Evolutionary conservation across 2,113 vertebrate species (phyloP), one percentile per base, ranked within the genome.

Genomic region (Cisticola juncidis): DNA sequence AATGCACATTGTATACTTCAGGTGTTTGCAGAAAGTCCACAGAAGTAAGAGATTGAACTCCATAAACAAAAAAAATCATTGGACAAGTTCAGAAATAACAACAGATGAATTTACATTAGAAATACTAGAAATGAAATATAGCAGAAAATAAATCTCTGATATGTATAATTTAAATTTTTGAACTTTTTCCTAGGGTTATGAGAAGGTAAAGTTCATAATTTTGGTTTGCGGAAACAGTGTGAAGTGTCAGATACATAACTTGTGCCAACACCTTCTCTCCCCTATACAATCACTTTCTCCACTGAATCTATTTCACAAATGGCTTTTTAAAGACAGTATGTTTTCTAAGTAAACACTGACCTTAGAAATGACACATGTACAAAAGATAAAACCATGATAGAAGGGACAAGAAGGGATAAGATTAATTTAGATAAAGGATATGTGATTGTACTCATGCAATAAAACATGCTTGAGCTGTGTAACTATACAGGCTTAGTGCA

Each of bases 341-440:
- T 9, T 57, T 16, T 72, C 11, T 54, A 54, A 70, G 87, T 64
- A 84, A 81, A 51, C 13, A 42, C 0, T 1, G 6, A 48, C 8
- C 5, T 18, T 74, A 82, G 17, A 90, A 82, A 62, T 25, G 4
- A n/a, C 44, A 50, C 1, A 58, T 57, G 6, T 65, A 14, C 21
- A 70, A 76, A 53, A 70, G 24, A 74, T 6, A 11, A 84, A 74
- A 73, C 6, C 0, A 2, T 8, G 12, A 85, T 42, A 73, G 36
- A 87, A 60, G 4, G 8, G 5, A 40, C 0, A 0, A 81, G 64
- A 88, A 84, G 4, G 7, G 3, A 1, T 53, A 42, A 11, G 12
- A 24, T 22, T 73, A 73, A 78, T 5, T 82, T 36, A 64, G 36
- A 45, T 29, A 53, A 56, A 80, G 15, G 33, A 4, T 33, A 29